A percentile compares a stretch with the other conserved stretches of the same genome.
phyloP scores from a whole-genome alignment of 2,797 vertebrate species.

The Anguilla marmorata region DNA sequence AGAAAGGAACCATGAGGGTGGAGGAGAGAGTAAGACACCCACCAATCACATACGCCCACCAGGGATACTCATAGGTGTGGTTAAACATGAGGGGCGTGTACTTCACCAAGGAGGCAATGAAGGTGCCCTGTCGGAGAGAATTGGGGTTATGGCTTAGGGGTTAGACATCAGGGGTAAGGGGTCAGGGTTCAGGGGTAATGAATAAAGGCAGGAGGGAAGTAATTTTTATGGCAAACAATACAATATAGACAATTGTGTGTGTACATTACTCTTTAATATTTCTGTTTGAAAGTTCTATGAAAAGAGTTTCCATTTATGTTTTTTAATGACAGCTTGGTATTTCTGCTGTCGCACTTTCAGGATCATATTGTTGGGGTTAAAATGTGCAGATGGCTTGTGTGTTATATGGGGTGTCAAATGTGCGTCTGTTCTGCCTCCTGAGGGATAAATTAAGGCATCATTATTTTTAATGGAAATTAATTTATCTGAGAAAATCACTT shows the following conservation, averaged over 20 bases:
- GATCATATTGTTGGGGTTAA: neutral
- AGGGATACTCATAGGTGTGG: constrained; percentile 76
- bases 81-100: constrained; percentile 73
- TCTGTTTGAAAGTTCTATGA: too few relatives aligned
- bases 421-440: too few relatives aligned
- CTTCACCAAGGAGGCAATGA: constrained; percentile 72
- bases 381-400: neutral
- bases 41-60: constrained; percentile 77
- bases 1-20: constrained; percentile 71
- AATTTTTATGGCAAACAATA: neutral
- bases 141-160: neutral
- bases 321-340: neutral
- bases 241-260: too few relatives aligned
- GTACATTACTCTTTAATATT: too few relatives aligned
- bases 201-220: neutral
- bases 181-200: too few relatives aligned
- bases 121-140: constrained; percentile 62
- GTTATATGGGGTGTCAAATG: too few relatives aligned
- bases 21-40: constrained; percentile 75
- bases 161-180: too few relatives aligned
- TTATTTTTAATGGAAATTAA: too few relatives aligned
- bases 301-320: too few relatives aligned
- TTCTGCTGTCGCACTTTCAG: neutral
- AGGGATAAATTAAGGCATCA: too few relatives aligned
- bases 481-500: too few relatives aligned